Base-by-base conservation (phyloP, 2,888 invertebrate species). In the Eristalis arbustorum region DNA sequence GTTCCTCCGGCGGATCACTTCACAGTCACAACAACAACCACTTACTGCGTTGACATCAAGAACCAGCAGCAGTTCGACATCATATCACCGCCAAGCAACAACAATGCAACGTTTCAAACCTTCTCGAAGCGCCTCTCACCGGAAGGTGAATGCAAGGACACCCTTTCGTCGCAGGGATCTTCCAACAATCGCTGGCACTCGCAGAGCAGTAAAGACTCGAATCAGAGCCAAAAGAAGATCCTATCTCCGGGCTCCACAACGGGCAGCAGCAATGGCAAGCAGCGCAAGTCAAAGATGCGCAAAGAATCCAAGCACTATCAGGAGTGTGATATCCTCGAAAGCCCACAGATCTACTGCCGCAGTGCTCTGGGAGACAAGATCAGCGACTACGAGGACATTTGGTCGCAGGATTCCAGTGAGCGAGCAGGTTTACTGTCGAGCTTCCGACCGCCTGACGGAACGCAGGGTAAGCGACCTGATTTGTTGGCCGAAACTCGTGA, bases 321-420 rank as follows among this genome's bases (percentile, higher is more conserved):
- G 93, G 96, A 96, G 91, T 97, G 97, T 22, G 97, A 97, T 91
- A 97, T 97, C 84, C 93, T 97, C 88, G 97, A 97, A 92, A 96
- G 97, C 73, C 96, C 96, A 40, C 95, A 95, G 87, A 94, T 96
- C 71, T 98, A 98, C 91, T 98, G 96, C 91, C 94, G 96, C 89
- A 98, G 98, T 92, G 96, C 96, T 1, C 94, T 98, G 40, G 96
- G 97, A 87, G 98, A 98, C 91, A 98, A 98, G 93, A 96, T 97
- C 63, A 98, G 98, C 90, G 98, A 98, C 93, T 98, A 98, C 91
- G 98, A 98, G 93, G 98, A 98, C 91, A 96, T 98, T 89, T 98
- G 98, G 98, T 95, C 96, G 88, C 95, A 95, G 73, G 95, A 95
- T 85, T 94, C 89, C 89, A 93, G 89, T 93, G 94, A 93, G 83